Evolutionary conservation across 2,113 vertebrate genomes (phyloP).

Genomic region (Hemiprocne comata): DNA sequence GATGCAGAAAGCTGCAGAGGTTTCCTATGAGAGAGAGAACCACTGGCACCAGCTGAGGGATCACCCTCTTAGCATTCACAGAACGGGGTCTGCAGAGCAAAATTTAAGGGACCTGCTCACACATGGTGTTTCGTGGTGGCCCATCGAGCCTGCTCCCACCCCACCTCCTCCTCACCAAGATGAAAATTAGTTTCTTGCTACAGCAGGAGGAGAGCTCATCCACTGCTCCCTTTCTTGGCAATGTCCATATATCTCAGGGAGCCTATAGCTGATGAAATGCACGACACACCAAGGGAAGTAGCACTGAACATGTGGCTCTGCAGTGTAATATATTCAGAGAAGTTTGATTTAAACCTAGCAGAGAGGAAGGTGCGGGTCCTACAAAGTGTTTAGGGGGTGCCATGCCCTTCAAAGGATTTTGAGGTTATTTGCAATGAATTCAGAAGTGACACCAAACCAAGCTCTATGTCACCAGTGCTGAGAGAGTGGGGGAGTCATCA

Average conservation of each 20-base stretch:
- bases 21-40: not conserved
- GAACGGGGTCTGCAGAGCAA: rapidly evolving
- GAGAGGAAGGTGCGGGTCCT: conserved; percentile 30
- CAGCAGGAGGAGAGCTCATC: not conserved
- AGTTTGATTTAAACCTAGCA: conserved; percentile 20
- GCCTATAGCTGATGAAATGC: not conserved
- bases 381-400: conserved; percentile 24
- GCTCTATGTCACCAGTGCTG: not conserved
- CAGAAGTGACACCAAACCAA: not conserved
- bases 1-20: not conserved
- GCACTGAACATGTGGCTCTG: conserved; percentile 46
- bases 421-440: not conserved
- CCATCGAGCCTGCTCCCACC: not conserved
- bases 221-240: not conserved
- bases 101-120: not conserved
- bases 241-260: not conserved
- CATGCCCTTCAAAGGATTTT: not conserved
- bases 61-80: not conserved
- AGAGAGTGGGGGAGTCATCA: rapidly evolving
- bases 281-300: not conserved
- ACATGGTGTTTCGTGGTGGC: rapidly evolving
- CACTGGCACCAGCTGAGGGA: not conserved
- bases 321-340: not conserved
- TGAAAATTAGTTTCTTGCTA: not conserved
- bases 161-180: not conserved